Evolutionary conservation across 2,888 invertebrate species (phyloP).

Genomic region (Pristionchus fissidentatus): DNA sequence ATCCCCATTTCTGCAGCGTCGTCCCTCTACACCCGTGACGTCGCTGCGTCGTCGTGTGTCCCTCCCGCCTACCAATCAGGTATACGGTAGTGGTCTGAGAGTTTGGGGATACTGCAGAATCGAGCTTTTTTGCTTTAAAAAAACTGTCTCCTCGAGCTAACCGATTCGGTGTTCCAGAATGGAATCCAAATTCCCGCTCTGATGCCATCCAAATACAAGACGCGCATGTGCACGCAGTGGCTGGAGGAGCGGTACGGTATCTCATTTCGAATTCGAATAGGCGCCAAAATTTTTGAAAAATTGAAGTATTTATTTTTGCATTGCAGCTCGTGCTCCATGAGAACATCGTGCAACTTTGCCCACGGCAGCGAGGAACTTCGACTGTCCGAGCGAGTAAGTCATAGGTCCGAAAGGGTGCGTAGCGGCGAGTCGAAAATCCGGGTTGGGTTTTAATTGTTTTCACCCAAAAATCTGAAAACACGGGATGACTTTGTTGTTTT

Average conservation of each 20-base stretch:
- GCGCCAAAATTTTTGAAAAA: neutral
- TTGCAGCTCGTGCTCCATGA: conserved; percentile 56
- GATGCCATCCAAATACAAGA: conserved; percentile 58
- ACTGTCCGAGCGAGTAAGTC: conserved; percentile 51
- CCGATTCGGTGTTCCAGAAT: too few species aligned
- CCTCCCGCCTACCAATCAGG: conserved; percentile 30
- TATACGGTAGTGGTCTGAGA: too few species aligned
- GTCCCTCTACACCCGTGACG: conserved; percentile 23
- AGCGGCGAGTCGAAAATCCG: too few species aligned
- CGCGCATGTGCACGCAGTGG: conserved; percentile 57
- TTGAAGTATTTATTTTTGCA: neutral
- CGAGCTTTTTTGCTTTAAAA: neutral
- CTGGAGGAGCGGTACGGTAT: neutral
- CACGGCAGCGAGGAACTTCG: conserved; percentile 59
- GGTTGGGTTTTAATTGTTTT: too few species aligned
- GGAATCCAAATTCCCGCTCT: neutral
- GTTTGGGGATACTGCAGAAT: too few species aligned
- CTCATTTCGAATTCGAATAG: conserved; percentile 10
- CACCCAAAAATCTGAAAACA: too few species aligned
- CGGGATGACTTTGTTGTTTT: too few species aligned
- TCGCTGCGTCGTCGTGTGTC: conserved; percentile 38
- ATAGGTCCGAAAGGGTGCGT: too few species aligned
- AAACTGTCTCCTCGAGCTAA: too few species aligned
- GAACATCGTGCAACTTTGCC: too few species aligned
- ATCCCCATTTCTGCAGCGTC: neutral